Conservation (phyloP, 2,797 vertebrate species). For the Lindbergichthys nudifrons region DNA sequence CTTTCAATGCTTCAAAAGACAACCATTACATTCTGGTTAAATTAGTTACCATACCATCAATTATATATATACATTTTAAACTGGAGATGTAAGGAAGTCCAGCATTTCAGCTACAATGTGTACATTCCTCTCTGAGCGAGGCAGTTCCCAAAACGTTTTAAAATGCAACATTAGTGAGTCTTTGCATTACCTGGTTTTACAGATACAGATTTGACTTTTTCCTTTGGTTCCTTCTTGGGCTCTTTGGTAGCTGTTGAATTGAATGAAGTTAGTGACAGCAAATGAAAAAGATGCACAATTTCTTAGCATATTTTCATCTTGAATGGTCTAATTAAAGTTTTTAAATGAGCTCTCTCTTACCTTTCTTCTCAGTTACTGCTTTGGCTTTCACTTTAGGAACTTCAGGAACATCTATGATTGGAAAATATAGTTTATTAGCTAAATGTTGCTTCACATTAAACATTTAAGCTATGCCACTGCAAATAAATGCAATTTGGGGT, state of each 20-base stretch:
- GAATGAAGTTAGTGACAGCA: not conserved
- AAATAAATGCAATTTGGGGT: not conserved
- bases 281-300: not conserved
- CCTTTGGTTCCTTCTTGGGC: no score
- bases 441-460: not conserved
- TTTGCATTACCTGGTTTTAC: no score
- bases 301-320: not conserved
- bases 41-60: not conserved
- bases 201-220: no score
- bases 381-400: constrained; percentile 39
- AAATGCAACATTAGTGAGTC: no score
- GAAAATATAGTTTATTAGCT: not conserved
- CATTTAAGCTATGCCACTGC: not conserved
- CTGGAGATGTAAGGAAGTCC: not conserved
- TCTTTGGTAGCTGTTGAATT: not conserved
- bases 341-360: constrained; percentile 11
- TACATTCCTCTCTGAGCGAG: not conserved
- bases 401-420: constrained; percentile 14
- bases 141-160: no score
- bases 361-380: constrained; percentile 52
- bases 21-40: no score
- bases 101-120: not conserved
- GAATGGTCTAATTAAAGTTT: not conserved
- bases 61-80: not conserved
- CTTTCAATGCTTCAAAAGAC: not conserved